Conservation (phyloP, 2,797 vertebrate species). For the Knipowitschia caucasica region DNA sequence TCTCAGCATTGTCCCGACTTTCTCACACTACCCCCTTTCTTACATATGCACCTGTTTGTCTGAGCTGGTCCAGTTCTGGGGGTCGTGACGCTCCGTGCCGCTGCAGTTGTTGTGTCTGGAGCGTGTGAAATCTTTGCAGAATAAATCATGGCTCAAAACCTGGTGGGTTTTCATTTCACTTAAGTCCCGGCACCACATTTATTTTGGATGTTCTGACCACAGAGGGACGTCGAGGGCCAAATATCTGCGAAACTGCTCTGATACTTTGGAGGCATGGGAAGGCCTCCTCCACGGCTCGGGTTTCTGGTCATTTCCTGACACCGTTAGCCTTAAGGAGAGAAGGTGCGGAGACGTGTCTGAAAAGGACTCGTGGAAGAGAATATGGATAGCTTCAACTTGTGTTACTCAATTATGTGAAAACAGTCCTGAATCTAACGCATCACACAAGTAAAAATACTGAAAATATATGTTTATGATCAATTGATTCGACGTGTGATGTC, state of each 20-base stretch:
- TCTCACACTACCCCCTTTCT: conserved; percentile 48
- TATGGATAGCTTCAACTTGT: not conserved
- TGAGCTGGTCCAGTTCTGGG: conserved; percentile 36
- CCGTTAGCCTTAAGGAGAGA: conserved; percentile 27
- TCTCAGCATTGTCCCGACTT: conserved; percentile 53
- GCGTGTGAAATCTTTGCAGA: conserved; percentile 36
- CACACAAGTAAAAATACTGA: no score
- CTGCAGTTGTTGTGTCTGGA: conserved; percentile 58
- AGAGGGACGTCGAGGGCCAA: conserved; percentile 30
- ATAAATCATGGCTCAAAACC: conserved; percentile 37
- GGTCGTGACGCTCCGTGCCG: conserved; percentile 20
- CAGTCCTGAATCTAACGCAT: no score
- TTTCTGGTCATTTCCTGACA: conserved; percentile 55
- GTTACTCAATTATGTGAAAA: not conserved
- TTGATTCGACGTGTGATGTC: no score
- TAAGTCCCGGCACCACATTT: conserved; percentile 41
- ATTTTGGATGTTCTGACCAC: conserved; percentile 48
- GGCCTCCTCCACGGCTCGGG: conserved; percentile 24
- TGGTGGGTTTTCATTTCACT: conserved; percentile 37
- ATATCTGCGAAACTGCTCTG: conserved; percentile 56
- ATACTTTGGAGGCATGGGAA: conserved; percentile 47
- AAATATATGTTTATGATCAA: no score
- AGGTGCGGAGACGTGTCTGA: not conserved
- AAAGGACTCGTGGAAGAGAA: no score
- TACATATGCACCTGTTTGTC: conserved; percentile 56